Evolutionary conservation across 2,797 vertebrate genomes (phyloP).

Genomic region (Neosilurus mollespiculum): DNA sequence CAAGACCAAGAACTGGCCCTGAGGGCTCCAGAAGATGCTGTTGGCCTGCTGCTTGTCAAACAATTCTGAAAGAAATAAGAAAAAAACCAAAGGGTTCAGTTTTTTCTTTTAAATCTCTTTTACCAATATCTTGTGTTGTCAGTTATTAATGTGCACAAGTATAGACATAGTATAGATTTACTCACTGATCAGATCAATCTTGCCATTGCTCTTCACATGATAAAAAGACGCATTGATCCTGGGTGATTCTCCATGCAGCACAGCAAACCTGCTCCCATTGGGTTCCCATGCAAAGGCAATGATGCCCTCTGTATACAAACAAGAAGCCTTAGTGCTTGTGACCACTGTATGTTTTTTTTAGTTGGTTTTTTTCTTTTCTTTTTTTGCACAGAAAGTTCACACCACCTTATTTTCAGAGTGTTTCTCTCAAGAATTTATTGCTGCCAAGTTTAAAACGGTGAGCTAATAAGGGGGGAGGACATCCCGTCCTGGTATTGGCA

Average conservation of each 20-base stretch:
- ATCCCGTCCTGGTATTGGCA: no score
- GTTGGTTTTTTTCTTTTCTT: no score
- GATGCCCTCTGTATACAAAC: slow-evolving; percentile 82
- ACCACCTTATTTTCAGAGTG: no score
- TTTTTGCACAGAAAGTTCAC: no score
- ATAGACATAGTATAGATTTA: neutral
- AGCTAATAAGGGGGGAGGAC: no score
- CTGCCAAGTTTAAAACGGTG: no score
- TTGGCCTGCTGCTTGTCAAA: slow-evolving; percentile 99
- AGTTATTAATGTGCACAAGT: neutral
- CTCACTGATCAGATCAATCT: slow-evolving; percentile 96
- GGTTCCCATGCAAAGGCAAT: slow-evolving; percentile 99
- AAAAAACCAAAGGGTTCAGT: neutral
- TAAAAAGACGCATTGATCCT: slow-evolving; percentile 94
- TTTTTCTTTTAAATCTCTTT: neutral
- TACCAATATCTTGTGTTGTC: no score
- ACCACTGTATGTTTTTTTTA: no score
- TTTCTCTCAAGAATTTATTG: no score
- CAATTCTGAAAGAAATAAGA: slow-evolving; percentile 73
- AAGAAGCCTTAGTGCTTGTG: neutral
- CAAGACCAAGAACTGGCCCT: slow-evolving; percentile 96
- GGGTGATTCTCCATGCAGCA: slow-evolving; percentile 92
- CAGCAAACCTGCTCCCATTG: slow-evolving; percentile 96
- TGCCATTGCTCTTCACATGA: slow-evolving; percentile 96
- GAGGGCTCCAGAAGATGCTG: slow-evolving; percentile 99